phyloP scores from a whole-genome alignment of 2,888 invertebrate genomes.

The Melitaea athalia region DNA sequence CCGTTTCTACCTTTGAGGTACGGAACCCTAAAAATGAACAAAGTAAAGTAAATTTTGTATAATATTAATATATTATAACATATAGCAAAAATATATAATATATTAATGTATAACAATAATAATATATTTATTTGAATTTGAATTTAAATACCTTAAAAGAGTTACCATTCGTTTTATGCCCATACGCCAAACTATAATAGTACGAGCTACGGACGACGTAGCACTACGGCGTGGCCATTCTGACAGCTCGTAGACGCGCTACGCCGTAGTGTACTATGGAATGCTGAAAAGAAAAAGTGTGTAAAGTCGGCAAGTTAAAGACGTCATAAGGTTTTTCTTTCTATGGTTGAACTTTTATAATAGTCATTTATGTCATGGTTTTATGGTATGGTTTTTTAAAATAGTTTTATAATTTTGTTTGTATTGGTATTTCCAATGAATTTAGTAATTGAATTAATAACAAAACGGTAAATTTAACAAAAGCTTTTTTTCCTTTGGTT shows the following conservation, averaged over 20 bases:
- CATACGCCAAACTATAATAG: conserved; percentile 44
- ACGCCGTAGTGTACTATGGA: conserved; percentile 47
- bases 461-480: too few relatives aligned
- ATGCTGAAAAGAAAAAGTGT: not conserved
- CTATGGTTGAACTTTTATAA: not conserved
- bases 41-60: too few relatives aligned
- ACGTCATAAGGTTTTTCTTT: not conserved
- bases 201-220: conserved; percentile 56
- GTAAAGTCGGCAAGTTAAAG: not conserved
- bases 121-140: too few relatives aligned
- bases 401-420: not conserved
- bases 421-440: too few relatives aligned
- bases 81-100: too few relatives aligned
- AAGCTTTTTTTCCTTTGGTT: too few relatives aligned
- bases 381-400: not conserved
- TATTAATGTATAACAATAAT: too few relatives aligned
- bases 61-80: too few relatives aligned
- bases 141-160: too few relatives aligned
- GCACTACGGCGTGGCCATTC: conserved; percentile 58
- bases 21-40: too few relatives aligned
- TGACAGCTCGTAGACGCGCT: conserved; percentile 62
- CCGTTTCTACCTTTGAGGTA: too few relatives aligned
- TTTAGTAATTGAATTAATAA: too few relatives aligned
- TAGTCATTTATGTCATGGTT: not conserved
- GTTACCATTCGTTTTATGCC: conserved; percentile 21